Evolutionary conservation across 2,888 invertebrate genomes (phyloP), one percentile per base, ranked within the genome.

Genomic region (Ernsta delagoae): DNA sequence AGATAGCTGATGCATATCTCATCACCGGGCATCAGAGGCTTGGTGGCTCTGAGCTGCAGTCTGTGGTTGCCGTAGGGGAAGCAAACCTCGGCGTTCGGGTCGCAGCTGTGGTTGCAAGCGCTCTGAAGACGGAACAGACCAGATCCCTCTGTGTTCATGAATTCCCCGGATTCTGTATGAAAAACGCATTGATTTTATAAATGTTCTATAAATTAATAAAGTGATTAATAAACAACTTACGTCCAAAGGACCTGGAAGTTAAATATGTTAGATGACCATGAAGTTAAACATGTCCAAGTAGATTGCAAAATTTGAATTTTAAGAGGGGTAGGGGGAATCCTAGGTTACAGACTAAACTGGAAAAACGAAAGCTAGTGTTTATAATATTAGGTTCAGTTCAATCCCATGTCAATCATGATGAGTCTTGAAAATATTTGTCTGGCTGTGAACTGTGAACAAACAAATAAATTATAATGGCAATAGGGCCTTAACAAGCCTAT

Each of bases 1-100:
- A 99, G 92, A 85, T 99, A 99, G 73, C 97, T 97, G 77, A 98
- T 98, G 74, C 95, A 96, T 72, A 99, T 97, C 88, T 99, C 99
- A 71, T 98, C 97, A 0, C 96, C 98, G 0, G 95, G 94, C 75
- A 94, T 85, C 69, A 99, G 98, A 65, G 96, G 94, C 66, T 93
- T 92, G 6, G 95, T 80, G 0, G 98, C 97, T 74, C 96, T 95
- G 67, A 98, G 82, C 9, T 96, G 96, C 70, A 98, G 88, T 67
- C 95, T 94, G 73, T 96, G 96, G 85, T 98, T 97, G 59, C 97
- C 97, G 78, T 97, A 95, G 0, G 97, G 96, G 84, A 98, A 99
- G 31, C 96, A 95, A 0, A 97, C 96, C 82, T 97, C 96, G 0
- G 98, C 98, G 85, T 98, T 99, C 0, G 99, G 98, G 0, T 94